Conservation (phyloP, 2,888 invertebrate genomes). For the Tipula helvola region DNA sequence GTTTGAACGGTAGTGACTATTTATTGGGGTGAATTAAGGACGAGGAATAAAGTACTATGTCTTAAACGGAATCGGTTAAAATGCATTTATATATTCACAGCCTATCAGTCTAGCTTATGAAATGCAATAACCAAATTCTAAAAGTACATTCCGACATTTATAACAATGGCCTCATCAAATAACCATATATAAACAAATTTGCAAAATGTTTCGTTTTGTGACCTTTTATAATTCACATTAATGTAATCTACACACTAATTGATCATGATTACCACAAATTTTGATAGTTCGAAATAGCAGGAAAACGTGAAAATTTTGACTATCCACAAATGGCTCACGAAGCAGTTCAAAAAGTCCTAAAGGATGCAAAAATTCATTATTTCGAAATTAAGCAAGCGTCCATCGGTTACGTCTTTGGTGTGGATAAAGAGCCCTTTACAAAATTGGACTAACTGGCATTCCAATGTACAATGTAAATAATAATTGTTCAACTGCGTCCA, state of each 20-base stretch:
- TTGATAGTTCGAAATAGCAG: conserved; percentile 82
- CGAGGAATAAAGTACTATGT: background rate
- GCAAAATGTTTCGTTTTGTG: background rate
- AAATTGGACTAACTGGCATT: conserved; percentile 90
- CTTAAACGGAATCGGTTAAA: background rate
- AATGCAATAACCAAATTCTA: background rate
- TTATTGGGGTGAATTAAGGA: background rate
- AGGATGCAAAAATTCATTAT: conserved; percentile 68
- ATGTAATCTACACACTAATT: background rate
- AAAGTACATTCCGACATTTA: background rate
- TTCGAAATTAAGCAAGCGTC: conserved; percentile 75
- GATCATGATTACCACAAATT: background rate
- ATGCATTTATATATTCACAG: background rate
- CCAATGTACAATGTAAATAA: conserved; percentile 98
- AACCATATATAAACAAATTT: background rate
- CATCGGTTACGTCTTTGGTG: conserved; percentile 88
- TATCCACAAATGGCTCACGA: conserved; percentile 52
- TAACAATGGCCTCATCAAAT: background rate
- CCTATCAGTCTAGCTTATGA: background rate
- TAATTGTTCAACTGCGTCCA: conserved; percentile 94
- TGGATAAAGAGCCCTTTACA: conserved; percentile 90
- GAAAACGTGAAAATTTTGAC: conserved; percentile 61
- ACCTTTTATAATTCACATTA: background rate
- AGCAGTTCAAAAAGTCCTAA: conserved; percentile 72
- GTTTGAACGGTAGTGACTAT: background rate